phyloP scores from a whole-genome alignment of 1,140 invertebrate genomes.

The Drusus annulatus region DNA sequence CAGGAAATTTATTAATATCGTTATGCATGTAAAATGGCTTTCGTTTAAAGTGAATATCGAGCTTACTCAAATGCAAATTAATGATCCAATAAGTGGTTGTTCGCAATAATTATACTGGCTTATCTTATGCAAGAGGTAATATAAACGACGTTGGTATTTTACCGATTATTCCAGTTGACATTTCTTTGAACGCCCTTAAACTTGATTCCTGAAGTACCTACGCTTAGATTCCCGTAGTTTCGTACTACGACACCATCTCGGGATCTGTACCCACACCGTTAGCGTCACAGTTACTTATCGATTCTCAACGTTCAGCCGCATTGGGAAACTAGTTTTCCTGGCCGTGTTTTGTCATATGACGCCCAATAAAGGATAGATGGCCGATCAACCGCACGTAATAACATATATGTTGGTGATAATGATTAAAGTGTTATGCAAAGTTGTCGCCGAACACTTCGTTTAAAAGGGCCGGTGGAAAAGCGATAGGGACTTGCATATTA shows the following conservation, averaged over 20 bases:
- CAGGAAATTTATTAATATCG: too few relatives aligned
- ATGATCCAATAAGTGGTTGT: too few relatives aligned
- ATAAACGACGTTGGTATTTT: too few relatives aligned
- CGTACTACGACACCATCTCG: not conserved
- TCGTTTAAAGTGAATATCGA: too few relatives aligned
- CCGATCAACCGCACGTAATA: not conserved
- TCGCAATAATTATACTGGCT: too few relatives aligned
- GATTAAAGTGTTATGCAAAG: conserved; percentile 3
- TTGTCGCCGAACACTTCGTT: not conserved
- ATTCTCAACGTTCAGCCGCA: conserved; percentile 42
- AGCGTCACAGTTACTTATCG: conserved; percentile 32
- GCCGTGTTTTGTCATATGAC: conserved; percentile 35
- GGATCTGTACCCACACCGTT: not conserved
- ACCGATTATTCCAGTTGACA: not conserved
- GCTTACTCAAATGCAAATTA: too few relatives aligned
- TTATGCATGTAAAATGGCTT: too few relatives aligned
- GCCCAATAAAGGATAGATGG: conserved; percentile 12
- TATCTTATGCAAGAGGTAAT: too few relatives aligned
- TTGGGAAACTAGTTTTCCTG: conserved; percentile 28
- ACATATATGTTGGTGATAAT: conserved; percentile 28
- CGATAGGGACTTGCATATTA: not conserved
- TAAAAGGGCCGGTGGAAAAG: not conserved
- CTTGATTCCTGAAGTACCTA: not conserved
- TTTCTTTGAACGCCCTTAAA: not conserved
- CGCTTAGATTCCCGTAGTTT: not conserved